Evolutionary conservation across 2,797 vertebrate species (phyloP).

Genomic region (Semaprochilodus insignis): DNA sequence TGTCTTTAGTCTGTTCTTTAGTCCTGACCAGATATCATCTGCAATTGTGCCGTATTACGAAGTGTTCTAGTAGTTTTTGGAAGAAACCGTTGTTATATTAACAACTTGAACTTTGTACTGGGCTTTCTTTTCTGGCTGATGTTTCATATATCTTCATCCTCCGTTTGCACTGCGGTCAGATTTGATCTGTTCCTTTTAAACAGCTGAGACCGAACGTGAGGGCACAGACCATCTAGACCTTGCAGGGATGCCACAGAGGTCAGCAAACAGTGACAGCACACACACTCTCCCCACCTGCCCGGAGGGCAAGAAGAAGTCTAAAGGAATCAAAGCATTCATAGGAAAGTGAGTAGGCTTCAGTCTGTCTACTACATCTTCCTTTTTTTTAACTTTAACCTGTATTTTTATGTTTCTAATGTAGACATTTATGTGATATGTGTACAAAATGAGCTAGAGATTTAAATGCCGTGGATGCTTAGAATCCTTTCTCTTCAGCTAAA

Average conservation of each 20-base stretch:
- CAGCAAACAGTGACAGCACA: conserved; percentile 81
- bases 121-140: not conserved
- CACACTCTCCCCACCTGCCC: conserved; percentile 86
- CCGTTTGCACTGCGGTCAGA: conserved; percentile 9
- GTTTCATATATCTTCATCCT: not conserved
- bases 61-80: conserved; percentile 29
- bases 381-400: not conserved
- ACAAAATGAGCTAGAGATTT: not conserved
- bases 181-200: conserved; percentile 48
- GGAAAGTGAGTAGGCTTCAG: conserved; percentile 84
- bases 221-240: conserved; percentile 90
- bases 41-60: not conserved
- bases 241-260: conserved; percentile 83
- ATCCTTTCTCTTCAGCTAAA: not conserved
- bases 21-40: conserved; percentile 44
- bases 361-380: not conserved
- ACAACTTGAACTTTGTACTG: not conserved
- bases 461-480: not conserved
- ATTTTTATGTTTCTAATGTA: not conserved
- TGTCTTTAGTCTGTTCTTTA: conserved; percentile 54
- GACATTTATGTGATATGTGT: not conserved
- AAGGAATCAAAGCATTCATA: conserved; percentile 94
- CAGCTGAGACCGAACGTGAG: conserved; percentile 91
- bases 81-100: not conserved
- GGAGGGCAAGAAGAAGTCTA: conserved; percentile 91